A percentile compares a stretch with the other conserved stretches of the same genome.
These are phyloP conservation scores for Coilia nasus DNA, from an alignment of 2,797 vertebrate genomes.

Conservation along the genomic window DNA sequence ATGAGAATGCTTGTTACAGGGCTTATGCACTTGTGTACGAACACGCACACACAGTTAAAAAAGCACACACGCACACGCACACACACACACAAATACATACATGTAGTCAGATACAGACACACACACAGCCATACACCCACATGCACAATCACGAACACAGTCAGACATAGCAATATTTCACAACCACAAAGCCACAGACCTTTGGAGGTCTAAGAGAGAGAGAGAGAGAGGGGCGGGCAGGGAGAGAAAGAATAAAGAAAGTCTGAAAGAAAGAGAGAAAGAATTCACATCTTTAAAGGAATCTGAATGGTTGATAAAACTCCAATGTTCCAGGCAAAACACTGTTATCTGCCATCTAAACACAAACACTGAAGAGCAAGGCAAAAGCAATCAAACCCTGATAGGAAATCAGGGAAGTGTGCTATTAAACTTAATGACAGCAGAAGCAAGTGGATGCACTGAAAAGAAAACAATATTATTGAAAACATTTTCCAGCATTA, in stretches of 20 bases:
- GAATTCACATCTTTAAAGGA: too few relatives aligned
- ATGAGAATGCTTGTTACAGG: neutral
- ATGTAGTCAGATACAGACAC: neutral
- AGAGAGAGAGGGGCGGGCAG: too few relatives aligned
- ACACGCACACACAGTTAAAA: neutral
- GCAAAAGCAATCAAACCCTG: too few relatives aligned
- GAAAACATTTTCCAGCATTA: neutral
- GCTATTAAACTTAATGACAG: neutral
- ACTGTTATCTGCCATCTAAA: too few relatives aligned
- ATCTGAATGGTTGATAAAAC: too few relatives aligned
- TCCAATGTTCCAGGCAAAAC: too few relatives aligned
- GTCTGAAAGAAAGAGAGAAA: too few relatives aligned
- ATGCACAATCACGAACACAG: neutral
- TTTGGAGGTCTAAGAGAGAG: too few relatives aligned
- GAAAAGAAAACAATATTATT: neutral
- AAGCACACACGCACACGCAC: neutral
- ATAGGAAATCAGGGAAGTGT: neutral
- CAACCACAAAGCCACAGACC: neutral
- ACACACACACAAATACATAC: neutral
- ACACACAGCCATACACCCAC: neutral
- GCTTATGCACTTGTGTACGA: neutral
- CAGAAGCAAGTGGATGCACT: neutral
- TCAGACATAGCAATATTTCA: neutral
- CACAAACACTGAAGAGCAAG: too few relatives aligned
- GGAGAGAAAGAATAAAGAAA: too few relatives aligned